Evolutionary conservation across 92 coral and sea anemone genomes (phyloP).

Genomic region (Phenganax subtilis): DNA sequence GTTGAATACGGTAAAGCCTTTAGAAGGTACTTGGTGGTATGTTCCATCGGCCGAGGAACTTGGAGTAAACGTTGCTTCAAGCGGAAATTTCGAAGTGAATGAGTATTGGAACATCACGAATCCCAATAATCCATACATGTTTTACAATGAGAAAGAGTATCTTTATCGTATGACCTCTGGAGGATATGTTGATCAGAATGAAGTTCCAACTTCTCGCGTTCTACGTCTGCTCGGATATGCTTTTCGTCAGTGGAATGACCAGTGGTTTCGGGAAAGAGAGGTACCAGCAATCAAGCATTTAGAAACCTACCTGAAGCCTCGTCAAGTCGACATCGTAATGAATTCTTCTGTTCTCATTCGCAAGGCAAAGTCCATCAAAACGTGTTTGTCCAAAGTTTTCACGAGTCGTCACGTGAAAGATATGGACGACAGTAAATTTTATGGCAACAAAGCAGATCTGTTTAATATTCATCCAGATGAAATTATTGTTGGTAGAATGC

Average conservation of each 20-base stretch:
- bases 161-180: slow-evolving; percentile 76
- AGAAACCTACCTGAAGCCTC: slow-evolving; percentile 10
- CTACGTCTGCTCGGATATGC: slow-evolving; percentile 54
- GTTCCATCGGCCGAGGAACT: slow-evolving; percentile 76
- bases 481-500: slow-evolving; percentile 68
- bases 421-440: slow-evolving; percentile 47
- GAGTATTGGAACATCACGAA: slow-evolving; percentile 62
- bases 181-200: slow-evolving; percentile 51
- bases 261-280: slow-evolving; percentile 62
- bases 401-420: slow-evolving; percentile 48
- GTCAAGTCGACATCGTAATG: slow-evolving; percentile 19
- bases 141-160: slow-evolving; percentile 75
- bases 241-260: slow-evolving; percentile 76
- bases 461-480: slow-evolving; percentile 70
- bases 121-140: slow-evolving; percentile 59
- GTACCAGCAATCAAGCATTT: slow-evolving; percentile 64
- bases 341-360: slow-evolving; percentile 57
- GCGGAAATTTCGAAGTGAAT: slow-evolving; percentile 51
- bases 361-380: slow-evolving; percentile 65
- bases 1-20: slow-evolving; percentile 62
- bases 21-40: slow-evolving; percentile 67
- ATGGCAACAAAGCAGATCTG: slow-evolving; percentile 56
- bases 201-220: slow-evolving; percentile 66
- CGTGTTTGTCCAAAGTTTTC: slow-evolving; percentile 45
- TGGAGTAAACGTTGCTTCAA: background rate